phyloP scores from a whole-genome alignment of 2,888 invertebrate genomes.

The Lasioglossum morio region DNA sequence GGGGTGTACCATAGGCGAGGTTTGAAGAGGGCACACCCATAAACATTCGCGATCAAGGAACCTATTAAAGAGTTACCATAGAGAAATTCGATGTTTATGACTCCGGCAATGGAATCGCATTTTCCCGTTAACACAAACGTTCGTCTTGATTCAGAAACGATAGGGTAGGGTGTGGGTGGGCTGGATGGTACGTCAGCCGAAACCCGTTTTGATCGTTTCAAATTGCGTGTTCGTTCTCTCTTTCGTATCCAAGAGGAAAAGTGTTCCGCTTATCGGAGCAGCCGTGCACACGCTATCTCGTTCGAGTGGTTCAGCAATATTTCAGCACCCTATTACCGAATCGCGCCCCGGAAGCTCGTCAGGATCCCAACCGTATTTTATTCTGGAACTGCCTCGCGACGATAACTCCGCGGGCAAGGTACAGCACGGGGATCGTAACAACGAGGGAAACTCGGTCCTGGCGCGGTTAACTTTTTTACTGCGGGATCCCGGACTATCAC shows the following conservation, averaged over 20 bases:
- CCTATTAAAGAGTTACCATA: neutral
- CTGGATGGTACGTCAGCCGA: neutral
- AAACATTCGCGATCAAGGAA: neutral
- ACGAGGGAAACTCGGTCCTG: slow-evolving; percentile 51
- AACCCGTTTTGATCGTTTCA: slow-evolving; percentile 24
- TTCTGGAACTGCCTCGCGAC: slow-evolving; percentile 60
- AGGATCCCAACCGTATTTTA: slow-evolving; percentile 57
- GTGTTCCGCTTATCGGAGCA: slow-evolving; percentile 39
- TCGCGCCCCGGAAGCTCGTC: slow-evolving; percentile 50
- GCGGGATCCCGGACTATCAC: slow-evolving; percentile 57
- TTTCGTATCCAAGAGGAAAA: slow-evolving; percentile 15
- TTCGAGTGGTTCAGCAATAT: slow-evolving; percentile 30
- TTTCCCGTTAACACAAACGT: neutral
- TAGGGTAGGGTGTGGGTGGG: neutral
- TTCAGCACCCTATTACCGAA: slow-evolving; percentile 54
- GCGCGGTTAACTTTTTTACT: slow-evolving; percentile 66
- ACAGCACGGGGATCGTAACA: slow-evolving; percentile 61
- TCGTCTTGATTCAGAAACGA: neutral
- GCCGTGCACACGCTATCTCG: slow-evolving; percentile 30
- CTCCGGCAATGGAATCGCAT: neutral
- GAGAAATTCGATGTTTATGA: slow-evolving; percentile 1
- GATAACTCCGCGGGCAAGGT: slow-evolving; percentile 58
- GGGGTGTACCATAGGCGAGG: neutral
- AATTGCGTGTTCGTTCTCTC: slow-evolving; percentile 18
- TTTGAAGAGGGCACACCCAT: neutral